Base-by-base conservation (phyloP, 2,888 invertebrate genomes). In the Rhogogaster chlorosoma region DNA sequence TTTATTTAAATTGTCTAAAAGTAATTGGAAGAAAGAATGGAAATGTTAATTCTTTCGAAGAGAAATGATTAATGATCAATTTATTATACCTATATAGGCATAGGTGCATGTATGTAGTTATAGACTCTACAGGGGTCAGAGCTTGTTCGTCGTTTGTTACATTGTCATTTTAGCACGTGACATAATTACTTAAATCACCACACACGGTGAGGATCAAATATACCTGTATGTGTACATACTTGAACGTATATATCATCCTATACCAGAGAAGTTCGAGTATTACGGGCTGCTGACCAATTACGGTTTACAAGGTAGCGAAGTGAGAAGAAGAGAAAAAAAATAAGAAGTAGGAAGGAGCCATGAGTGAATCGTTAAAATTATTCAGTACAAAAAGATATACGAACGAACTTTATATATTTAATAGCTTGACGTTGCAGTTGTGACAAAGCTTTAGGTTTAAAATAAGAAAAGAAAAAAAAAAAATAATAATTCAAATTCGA, bases 141-240 rank as follows among this genome's bases (percentile, higher is more conserved):
- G 70, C 26, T 38, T 32, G 32, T 70, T n/a, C 9, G 36, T 70
- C n/a, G 36, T 70, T 70, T 38, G n/a, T 29, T 70, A n/a, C 10
- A 36, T 70, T 70, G 70, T 70, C 70, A 70, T 36, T 70, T 70
- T 70, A 70, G 12, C 36, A 70, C 70, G 70, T 38, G 70, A 70
- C 36, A 70, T 70, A 70, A 70, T 36, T 38, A 70, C 26, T 61
- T 2, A 26, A 61, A 61, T 61, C 26, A 12, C 26, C 12, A 61
- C 36, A 70, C 36, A 18, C 29, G 36, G 36, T 36, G 67, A 67
- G 26, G 5, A 67, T n/a, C n/a, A n/a, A 18, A 5, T 67, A 67
- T 67, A 29, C 64, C 12, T 15, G 26, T 26, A 29, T 22, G 10
- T 67, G 5, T 67, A 26, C n/a, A 57, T 53, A n/a, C n/a, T 53